Evolutionary conservation across 2,113 vertebrate genomes (phyloP).

Genomic region (Lates calcarifer): DNA sequence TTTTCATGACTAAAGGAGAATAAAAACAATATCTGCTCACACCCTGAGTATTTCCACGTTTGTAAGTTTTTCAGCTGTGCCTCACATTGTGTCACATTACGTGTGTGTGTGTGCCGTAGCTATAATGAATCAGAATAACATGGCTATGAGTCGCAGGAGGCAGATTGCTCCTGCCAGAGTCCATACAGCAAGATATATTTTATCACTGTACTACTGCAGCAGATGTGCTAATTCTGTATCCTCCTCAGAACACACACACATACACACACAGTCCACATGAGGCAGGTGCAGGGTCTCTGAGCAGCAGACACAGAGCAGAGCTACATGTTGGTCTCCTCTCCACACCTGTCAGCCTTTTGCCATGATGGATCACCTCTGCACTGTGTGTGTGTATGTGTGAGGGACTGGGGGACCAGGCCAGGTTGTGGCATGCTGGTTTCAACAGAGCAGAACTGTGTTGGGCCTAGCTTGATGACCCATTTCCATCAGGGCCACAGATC

Average conservation of each 20-base stretch:
- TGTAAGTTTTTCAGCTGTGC: no score
- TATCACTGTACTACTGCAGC: no score
- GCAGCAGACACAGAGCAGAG: conserved; percentile 22
- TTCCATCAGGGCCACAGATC: conserved; percentile 40
- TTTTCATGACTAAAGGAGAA: no score
- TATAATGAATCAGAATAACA: conserved; percentile 30
- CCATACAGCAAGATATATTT: conserved; percentile 56
- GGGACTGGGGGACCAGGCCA: conserved; percentile 12
- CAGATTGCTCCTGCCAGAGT: conserved; percentile 63
- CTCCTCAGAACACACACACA: conserved; percentile 15
- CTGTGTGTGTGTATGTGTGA: conserved; percentile 7
- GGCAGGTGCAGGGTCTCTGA: conserved; percentile 28
- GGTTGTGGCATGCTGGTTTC: conserved; percentile 30
- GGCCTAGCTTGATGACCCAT: conserved; percentile 36
- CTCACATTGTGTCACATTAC: no score
- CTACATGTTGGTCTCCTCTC: conserved; percentile 34
- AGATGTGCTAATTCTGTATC: no score
- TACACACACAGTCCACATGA: neutral
- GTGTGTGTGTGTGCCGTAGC: neutral
- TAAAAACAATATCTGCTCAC: no score
- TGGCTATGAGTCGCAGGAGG: conserved; percentile 41
- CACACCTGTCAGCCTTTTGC: conserved; percentile 38
- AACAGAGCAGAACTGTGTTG: conserved; percentile 36
- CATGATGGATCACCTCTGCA: conserved; percentile 33
- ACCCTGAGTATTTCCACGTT: no score